Percentiles rank a stretch among this genome's conserved stretches.
Evolutionary conservation across 1,140 invertebrate genomes (phyloP).

Genomic region (Steinernema feltiae): DNA sequence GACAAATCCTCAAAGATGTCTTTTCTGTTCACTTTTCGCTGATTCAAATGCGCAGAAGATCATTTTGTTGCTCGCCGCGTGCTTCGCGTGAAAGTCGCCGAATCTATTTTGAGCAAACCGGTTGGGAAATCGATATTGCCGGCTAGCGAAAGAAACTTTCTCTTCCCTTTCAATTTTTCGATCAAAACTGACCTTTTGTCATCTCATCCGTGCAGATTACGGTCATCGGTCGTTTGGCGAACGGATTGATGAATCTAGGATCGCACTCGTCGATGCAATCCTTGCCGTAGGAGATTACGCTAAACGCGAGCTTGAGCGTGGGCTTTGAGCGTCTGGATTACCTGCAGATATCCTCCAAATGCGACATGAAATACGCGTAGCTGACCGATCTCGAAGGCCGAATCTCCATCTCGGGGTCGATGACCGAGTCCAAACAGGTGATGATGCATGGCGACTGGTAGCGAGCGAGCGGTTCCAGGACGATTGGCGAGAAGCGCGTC

Average conservation of each 20-base stretch:
- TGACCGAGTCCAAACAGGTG: not conserved
- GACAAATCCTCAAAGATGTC: too few species aligned
- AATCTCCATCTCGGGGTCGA: conserved; percentile 7
- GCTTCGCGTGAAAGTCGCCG: too few species aligned
- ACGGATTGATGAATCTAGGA: not conserved
- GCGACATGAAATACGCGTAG: not conserved
- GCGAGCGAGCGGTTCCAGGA: not conserved
- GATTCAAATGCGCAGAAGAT: too few species aligned
- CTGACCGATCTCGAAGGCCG: not conserved
- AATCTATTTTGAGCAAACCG: too few species aligned
- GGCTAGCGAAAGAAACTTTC: too few species aligned
- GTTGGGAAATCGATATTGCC: too few species aligned
- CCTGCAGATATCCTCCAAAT: conserved; percentile 2
- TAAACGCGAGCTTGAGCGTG: not conserved
- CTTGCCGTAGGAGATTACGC: conserved; percentile 5
- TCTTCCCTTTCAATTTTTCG: not conserved
- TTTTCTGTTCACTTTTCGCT: too few species aligned
- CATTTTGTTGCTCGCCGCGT: too few species aligned
- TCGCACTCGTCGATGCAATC: conserved; percentile 5
- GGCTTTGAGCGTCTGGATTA: not conserved
- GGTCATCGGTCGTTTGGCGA: not conserved
- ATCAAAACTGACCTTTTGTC: not conserved
- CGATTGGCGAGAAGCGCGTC: not conserved
- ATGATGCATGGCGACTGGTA: conserved; percentile 15
- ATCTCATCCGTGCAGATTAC: not conserved